A percentile compares a stretch with the other conserved stretches of the same genome.
Conservation (phyloP, 2,888 invertebrate species). For the Zygogramma bicolorata region DNA sequence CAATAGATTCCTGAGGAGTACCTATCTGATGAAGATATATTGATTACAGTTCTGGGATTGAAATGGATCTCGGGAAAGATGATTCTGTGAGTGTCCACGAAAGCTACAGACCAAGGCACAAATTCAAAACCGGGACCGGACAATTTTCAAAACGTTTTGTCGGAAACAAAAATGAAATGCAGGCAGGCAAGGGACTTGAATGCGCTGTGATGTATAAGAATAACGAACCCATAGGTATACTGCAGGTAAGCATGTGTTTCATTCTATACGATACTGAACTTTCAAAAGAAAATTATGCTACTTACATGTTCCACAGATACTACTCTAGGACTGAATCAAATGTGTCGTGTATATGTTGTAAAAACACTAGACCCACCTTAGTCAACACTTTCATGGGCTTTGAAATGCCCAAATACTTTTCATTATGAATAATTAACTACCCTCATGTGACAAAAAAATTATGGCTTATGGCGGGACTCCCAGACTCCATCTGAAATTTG, state of each 20-base stretch:
- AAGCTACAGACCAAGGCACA: constrained; percentile 40
- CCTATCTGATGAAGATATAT: background rate
- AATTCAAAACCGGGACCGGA: constrained; percentile 31
- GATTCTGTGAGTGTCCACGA: constrained; percentile 39
- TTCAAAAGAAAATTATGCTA: no score
- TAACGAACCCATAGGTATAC: constrained; percentile 54
- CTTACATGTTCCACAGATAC: no score
- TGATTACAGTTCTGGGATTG: background rate
- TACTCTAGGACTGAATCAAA: no score
- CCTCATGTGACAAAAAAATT: no score
- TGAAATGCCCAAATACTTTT: no score
- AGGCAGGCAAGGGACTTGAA: constrained; percentile 23
- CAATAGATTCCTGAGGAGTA: background rate
- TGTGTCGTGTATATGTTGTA: no score
- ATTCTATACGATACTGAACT: no score
- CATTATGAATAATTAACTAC: no score
- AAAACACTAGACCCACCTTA: no score
- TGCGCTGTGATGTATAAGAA: constrained; percentile 55
- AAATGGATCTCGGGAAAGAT: background rate
- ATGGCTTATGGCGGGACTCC: no score
- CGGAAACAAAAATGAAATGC: constrained; percentile 26
- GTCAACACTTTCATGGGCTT: no score
- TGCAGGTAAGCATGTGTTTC: constrained; percentile 43
- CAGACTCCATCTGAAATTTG: no score
- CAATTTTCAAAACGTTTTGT: constrained; percentile 28